phyloP scores from a whole-genome alignment of 2,888 invertebrate genomes.

The Lampropteryx suffumata region DNA sequence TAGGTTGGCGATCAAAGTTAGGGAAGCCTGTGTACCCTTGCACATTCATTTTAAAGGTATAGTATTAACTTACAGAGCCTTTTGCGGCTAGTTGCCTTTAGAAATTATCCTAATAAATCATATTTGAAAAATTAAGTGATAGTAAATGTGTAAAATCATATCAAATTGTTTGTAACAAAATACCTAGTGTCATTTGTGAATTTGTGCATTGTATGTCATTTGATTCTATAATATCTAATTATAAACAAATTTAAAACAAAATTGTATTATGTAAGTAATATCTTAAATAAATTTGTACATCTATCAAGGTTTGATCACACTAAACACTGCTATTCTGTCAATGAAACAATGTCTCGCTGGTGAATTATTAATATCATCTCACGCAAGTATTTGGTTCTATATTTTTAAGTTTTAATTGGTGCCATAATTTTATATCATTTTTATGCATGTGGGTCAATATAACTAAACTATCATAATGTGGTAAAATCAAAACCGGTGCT shows the following conservation, averaged over 20 bases:
- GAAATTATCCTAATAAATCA: conserved; percentile 24
- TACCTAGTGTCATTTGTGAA: conserved; percentile 35
- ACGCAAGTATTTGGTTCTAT: conserved; percentile 20
- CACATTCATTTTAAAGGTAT: conserved; percentile 17
- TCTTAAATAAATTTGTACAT: too few relatives aligned
- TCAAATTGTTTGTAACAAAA: conserved; percentile 52
- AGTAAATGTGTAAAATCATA: conserved; percentile 48
- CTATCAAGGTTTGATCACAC: neutral
- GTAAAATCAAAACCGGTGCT: neutral
- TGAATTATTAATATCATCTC: conserved; percentile 29
- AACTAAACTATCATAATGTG: neutral
- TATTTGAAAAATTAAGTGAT: conserved; percentile 29
- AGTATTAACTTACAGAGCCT: conserved; percentile 11
- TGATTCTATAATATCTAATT: conserved; percentile 33
- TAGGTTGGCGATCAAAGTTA: conserved; percentile 63
- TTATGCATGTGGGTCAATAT: conserved; percentile 9
- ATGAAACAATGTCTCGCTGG: conserved; percentile 40
- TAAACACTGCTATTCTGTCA: conserved; percentile 26
- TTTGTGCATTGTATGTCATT: conserved; percentile 41
- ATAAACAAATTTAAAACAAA: conserved; percentile 24
- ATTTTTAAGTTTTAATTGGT: conserved; percentile 51
- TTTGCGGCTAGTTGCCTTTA: conserved; percentile 25
- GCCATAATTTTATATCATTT: conserved; percentile 50
- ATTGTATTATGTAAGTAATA: conserved; percentile 29
- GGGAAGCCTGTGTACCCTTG: conserved; percentile 26